A percentile compares a stretch with the other conserved stretches of the same genome.
Evolutionary conservation across 2,113 vertebrate species (phyloP).

Genomic region (Perognathus longimembris): DNA sequence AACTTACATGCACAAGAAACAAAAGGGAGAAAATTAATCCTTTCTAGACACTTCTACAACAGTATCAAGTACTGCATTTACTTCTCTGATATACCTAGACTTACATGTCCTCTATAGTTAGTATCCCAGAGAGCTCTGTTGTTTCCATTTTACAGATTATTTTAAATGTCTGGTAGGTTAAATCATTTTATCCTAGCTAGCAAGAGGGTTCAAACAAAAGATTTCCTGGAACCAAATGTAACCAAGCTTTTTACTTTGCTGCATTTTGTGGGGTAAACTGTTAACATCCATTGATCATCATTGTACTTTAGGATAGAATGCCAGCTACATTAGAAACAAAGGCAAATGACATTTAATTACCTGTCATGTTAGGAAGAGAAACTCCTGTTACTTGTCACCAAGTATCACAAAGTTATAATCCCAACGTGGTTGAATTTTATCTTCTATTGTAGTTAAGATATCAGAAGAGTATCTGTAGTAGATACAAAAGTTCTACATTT

Average conservation of each 20-base stretch:
- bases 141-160: constrained; percentile 26
- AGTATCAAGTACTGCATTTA: background rate
- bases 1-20: background rate
- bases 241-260: background rate
- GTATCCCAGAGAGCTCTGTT: background rate
- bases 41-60: background rate
- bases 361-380: background rate
- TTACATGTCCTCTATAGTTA: constrained; percentile 1
- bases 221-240: constrained; percentile 5
- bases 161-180: background rate
- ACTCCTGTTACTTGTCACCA: background rate
- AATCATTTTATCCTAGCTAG: constrained; percentile 7
- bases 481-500: background rate
- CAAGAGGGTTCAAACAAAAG: background rate
- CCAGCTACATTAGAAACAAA: background rate
- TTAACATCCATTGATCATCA: background rate
- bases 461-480: background rate
- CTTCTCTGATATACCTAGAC: background rate
- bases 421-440: constrained; percentile 14
- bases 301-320: background rate
- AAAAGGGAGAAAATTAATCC: background rate
- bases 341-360: background rate
- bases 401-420: constrained; percentile 1
- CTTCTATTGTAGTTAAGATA: constrained; percentile 19
- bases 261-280: background rate